Evolutionary conservation across 1,140 invertebrate species (phyloP).

Genomic region (Carposina sasakii): DNA sequence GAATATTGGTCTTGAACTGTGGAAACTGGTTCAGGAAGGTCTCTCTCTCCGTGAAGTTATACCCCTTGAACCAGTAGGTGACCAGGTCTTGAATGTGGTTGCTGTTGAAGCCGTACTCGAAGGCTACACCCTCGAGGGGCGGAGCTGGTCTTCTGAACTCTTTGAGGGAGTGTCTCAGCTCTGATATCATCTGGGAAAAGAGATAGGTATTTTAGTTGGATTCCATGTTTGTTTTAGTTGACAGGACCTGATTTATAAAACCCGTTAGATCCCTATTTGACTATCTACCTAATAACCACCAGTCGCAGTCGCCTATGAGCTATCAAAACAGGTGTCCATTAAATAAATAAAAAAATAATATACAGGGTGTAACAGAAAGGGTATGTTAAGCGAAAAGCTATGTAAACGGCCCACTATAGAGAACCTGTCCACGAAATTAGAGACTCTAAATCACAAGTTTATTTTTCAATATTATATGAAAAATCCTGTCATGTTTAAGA

Average conservation of each 20-base stretch:
- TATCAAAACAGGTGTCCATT: background rate
- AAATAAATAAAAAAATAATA: background rate
- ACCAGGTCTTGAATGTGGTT: background rate
- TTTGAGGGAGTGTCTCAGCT: background rate
- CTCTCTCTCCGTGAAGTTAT: conserved; percentile 3
- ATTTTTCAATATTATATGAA: too few relatives aligned
- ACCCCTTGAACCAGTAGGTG: background rate
- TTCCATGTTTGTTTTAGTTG: background rate
- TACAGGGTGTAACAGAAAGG: background rate
- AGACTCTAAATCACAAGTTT: too few relatives aligned
- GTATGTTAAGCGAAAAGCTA: too few relatives aligned
- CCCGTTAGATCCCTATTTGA: background rate
- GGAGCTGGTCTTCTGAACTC: background rate
- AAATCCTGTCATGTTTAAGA: too few relatives aligned
- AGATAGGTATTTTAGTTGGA: background rate
- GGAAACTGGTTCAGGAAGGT: conserved; percentile 5
- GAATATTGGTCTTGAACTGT: conserved; percentile 10
- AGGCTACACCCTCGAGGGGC: conserved; percentile 1
- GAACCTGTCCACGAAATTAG: too few relatives aligned
- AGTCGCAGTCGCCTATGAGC: background rate
- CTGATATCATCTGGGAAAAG: conserved; percentile 7
- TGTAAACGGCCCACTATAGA: too few relatives aligned
- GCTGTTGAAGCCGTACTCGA: conserved; percentile 9
- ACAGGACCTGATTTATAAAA: background rate
- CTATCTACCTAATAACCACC: background rate